A percentile compares a stretch with the other conserved stretches of the same genome.
Conservation (phyloP, 1,140 invertebrate species). For the Drosophila miranda region DNA sequence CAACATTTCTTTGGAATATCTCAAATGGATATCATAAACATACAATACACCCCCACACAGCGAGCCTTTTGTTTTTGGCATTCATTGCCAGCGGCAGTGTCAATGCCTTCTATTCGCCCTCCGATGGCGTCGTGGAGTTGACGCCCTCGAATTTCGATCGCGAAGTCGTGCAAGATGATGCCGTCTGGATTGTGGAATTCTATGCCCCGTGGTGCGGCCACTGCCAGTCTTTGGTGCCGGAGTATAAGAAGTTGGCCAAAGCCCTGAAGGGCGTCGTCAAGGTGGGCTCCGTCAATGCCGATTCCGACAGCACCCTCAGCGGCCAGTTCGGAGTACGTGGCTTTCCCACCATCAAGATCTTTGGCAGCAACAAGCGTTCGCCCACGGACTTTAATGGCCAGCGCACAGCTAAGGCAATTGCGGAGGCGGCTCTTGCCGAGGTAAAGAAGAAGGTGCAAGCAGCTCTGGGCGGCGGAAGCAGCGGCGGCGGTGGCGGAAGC, state of each 20-base stretch:
- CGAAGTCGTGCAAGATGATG: conserved; percentile 92
- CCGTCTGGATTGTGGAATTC: conserved; percentile 94
- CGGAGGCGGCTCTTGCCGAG: conserved; percentile 89
- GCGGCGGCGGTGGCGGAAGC: conserved; percentile 36
- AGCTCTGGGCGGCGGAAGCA: conserved; percentile 68
- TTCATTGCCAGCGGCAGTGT: conserved; percentile 58
- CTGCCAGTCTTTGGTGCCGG: conserved; percentile 91
- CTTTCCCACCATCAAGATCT: conserved; percentile 98
- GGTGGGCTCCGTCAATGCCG: conserved; percentile 95
- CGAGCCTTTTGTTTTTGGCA: conserved; percentile 52
- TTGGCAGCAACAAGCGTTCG: conserved; percentile 92
- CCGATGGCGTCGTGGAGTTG: conserved; percentile 94
- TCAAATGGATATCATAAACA: conserved; percentile 5
- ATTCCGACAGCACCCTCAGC: conserved; percentile 92
- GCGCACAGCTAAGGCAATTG: conserved; percentile 92
- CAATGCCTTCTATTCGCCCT: conserved; percentile 89
- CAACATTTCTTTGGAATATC: not conserved
- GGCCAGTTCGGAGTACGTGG: conserved; percentile 92
- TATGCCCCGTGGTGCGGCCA: conserved; percentile 97
- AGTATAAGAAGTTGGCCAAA: conserved; percentile 94
- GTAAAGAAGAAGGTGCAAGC: conserved; percentile 77
- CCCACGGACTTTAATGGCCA: conserved; percentile 94
- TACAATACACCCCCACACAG: conserved; percentile 27
- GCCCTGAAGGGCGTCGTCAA: conserved; percentile 96
- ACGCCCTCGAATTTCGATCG: conserved; percentile 95